Base-by-base conservation (phyloP, 1,140 invertebrate genomes). In the Leptinotarsa texana region DNA sequence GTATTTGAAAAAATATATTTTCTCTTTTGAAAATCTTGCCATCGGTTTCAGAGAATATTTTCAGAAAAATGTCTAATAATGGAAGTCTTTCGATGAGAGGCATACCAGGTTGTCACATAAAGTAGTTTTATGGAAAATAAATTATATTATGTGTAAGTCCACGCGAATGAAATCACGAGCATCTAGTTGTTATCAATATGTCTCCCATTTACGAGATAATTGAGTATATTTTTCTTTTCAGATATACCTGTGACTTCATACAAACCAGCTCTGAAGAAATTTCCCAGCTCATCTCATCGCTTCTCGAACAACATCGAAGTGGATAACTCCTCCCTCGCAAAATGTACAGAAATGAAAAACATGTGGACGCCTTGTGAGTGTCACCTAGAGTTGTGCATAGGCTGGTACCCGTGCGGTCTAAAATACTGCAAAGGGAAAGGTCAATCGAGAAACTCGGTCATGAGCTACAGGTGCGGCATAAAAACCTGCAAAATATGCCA, bases 401-500 rank as follows among this genome's bases (percentile, higher is more conserved):
- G 90, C 69, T 92, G 94, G 94, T 98, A 97, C 87, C 96, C 82
- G n/a, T 98, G 96, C 87, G 94, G 94, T 15, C 86, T 98, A 4
- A 98, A 98, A 85, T 98, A 96, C 86, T 98, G 96, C 85, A 95
- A 95, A 82, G 93, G 93, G 15, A 89, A 89, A 79, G 88, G 77
- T 72, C 88, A 86, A 85, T 89, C 79, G 2, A 91, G 90, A 82
- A 89, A 91, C 72, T 78, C 84, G 33, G 82, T 84, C 0, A 86
- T 85, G 77, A 92, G 90, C 76, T 97, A 97, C 86, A 89, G 96
- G 33, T 98, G 96, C 86, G 96, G 96, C 69, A 98, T 98, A 82
- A 96, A 96, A 86, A 98, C 96, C 5, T 98, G 96, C 85, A 92
- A 92, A 82, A 93, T 95, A 84, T 97, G 95, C 86, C 91, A 93